phyloP scores from a whole-genome alignment of 2,797 vertebrate species.

The Melopsittacus undulatus region DNA sequence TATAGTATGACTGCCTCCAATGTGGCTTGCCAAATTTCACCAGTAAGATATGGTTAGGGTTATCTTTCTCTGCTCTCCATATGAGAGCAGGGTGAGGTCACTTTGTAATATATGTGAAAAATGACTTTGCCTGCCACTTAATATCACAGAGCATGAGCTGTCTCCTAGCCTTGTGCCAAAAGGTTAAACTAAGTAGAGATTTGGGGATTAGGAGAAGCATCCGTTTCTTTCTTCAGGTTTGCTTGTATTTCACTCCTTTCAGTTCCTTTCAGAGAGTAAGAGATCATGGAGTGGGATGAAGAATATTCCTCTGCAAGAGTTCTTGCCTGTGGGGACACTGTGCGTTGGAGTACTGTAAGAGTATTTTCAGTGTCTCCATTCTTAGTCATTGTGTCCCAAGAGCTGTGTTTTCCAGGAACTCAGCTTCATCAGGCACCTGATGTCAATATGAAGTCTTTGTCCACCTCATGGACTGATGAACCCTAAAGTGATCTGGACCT shows the following conservation, averaged over 20 bases:
- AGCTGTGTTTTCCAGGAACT: not conserved
- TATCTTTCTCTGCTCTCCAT: not conserved
- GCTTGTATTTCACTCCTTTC: not conserved
- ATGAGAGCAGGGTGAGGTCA: not conserved
- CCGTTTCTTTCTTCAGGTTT: not conserved
- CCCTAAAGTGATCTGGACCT: not conserved
- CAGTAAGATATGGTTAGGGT: not conserved
- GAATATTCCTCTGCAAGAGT: not conserved
- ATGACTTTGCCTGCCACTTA: not conserved
- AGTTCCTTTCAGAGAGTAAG: not conserved
- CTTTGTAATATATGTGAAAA: not conserved
- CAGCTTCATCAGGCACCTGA: not conserved
- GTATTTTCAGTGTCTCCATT: not conserved
- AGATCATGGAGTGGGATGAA: not conserved
- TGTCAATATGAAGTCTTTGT: not conserved
- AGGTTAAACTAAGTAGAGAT: not conserved
- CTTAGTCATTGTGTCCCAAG: not conserved
- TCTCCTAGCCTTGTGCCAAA: not conserved
- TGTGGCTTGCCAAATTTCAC: not conserved
- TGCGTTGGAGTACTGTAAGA: not conserved
- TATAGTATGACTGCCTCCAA: not conserved
- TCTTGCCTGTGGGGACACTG: not conserved
- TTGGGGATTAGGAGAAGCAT: not conserved
- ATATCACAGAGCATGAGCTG: not conserved
- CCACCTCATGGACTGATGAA: not conserved